A percentile compares a stretch with the other conserved stretches of the same genome.
These are phyloP conservation scores for Megalopta genalis DNA, from an alignment of 1,140 invertebrate genomes.

Conservation along the genomic window DNA sequence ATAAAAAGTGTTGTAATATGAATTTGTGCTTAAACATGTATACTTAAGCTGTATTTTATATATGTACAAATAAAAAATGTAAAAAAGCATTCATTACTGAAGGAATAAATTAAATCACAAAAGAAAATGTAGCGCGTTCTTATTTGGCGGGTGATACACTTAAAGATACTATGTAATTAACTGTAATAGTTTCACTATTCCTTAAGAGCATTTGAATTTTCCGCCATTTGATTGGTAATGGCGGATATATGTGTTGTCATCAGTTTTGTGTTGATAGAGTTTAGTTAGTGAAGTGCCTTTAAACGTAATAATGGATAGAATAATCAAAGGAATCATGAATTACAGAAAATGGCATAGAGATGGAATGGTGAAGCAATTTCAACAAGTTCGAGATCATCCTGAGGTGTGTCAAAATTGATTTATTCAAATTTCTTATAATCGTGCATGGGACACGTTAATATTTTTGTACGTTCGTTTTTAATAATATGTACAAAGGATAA, in stretches of 20 bases:
- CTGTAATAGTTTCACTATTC: not conserved
- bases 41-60: conserved; percentile 47
- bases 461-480: not conserved
- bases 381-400: conserved; percentile 91
- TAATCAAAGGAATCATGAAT: conserved; percentile 92
- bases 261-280: conserved; percentile 24
- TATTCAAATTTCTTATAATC: not conserved
- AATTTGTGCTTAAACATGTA: conserved; percentile 16
- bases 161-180: not conserved
- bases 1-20: conserved; percentile 5
- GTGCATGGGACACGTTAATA: not conserved
- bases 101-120: not conserved
- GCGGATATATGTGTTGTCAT: conserved; percentile 61
- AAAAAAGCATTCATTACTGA: not conserved
- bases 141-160: not conserved
- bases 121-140: not conserved
- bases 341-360: conserved; percentile 89
- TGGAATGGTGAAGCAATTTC: conserved; percentile 94
- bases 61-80: conserved; percentile 49
- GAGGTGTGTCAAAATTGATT: conserved; percentile 83
- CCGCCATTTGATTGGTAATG: conserved; percentile 49
- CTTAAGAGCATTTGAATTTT: conserved; percentile 27
- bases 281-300: conserved; percentile 12
- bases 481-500: not conserved
- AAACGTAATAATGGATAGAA: conserved; percentile 86